Conservation (phyloP, 2,888 invertebrate species). For the Helleia helle region DNA sequence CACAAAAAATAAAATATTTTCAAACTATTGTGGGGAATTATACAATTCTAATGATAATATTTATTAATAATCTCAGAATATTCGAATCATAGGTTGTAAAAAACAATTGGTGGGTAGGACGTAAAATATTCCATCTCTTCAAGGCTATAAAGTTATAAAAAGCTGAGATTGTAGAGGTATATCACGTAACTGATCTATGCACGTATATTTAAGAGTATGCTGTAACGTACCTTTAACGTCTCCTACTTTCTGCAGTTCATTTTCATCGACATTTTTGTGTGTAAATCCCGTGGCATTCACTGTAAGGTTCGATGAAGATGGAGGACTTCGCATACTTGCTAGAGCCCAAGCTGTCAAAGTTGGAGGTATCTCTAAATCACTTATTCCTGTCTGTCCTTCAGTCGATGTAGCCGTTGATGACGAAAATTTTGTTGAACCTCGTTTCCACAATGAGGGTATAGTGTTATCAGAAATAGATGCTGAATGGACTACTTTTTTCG, state of each 20-base stretch:
- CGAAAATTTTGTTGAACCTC: conserved; percentile 61
- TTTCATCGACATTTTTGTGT: conserved; percentile 48
- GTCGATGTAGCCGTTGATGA: conserved; percentile 37
- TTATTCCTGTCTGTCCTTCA: conserved; percentile 34
- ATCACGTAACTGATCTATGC: too few species aligned
- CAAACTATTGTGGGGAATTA: too few species aligned
- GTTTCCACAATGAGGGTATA: conserved; percentile 61
- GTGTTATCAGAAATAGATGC: conserved; percentile 58
- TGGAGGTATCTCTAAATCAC: conserved; percentile 60
- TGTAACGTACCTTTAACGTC: conserved; percentile 53
- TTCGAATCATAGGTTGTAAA: too few species aligned
- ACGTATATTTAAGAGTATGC: too few species aligned
- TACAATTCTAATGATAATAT: too few species aligned
- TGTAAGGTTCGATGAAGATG: conserved; percentile 33
- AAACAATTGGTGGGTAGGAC: too few species aligned
- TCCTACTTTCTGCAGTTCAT: conserved; percentile 58
- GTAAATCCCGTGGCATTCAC: conserved; percentile 34
- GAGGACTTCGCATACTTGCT: conserved; percentile 57
- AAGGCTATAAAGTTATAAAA: too few species aligned
- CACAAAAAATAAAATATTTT: too few species aligned
- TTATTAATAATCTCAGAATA: neutral
- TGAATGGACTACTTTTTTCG: conserved; percentile 53
- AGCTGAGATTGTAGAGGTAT: too few species aligned
- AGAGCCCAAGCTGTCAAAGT: conserved; percentile 69
- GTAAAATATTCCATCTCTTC: too few species aligned